Evolutionary conservation across 2,888 invertebrate genomes (phyloP).

Genomic region (Agonum fuliginosum): DNA sequence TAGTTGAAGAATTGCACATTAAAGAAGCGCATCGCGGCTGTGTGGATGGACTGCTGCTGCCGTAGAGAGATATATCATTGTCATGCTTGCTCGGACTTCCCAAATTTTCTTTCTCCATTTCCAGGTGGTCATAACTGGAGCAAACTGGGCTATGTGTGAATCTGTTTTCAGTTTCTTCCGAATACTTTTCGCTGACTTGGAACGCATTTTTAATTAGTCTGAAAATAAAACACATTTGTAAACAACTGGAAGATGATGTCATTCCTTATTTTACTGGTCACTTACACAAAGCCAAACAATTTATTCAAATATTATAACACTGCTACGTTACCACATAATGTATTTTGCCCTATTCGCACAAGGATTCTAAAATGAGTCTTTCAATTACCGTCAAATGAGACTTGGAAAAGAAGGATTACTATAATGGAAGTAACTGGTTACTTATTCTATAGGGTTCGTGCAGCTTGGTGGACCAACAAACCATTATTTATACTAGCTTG

Average conservation of each 20-base stretch:
- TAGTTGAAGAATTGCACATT: slow-evolving; percentile 47
- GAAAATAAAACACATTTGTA: slow-evolving; percentile 6
- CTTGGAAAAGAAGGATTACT: too few species aligned
- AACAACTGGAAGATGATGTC: background rate
- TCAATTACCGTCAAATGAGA: too few species aligned
- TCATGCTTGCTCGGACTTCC: slow-evolving; percentile 67
- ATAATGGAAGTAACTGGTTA: too few species aligned
- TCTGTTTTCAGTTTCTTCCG: background rate
- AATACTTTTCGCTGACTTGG: slow-evolving; percentile 45
- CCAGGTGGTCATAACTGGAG: slow-evolving; percentile 19
- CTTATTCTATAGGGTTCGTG: too few species aligned
- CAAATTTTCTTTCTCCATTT: slow-evolving; percentile 67
- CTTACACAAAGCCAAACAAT: too few species aligned
- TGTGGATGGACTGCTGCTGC: slow-evolving; percentile 58
- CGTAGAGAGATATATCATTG: slow-evolving; percentile 70
- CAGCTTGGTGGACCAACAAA: too few species aligned
- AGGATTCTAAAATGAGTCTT: too few species aligned
- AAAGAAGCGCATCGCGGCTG: slow-evolving; percentile 37
- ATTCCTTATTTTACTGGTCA: background rate
- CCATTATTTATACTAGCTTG: too few species aligned
- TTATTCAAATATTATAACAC: too few species aligned
- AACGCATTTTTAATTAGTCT: slow-evolving; percentile 49
- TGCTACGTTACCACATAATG: too few species aligned
- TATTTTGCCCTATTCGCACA: too few species aligned
- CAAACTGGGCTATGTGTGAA: slow-evolving; percentile 48